Base-by-base conservation (phyloP, 2,888 invertebrate genomes). In the Ethmia dodecea region DNA sequence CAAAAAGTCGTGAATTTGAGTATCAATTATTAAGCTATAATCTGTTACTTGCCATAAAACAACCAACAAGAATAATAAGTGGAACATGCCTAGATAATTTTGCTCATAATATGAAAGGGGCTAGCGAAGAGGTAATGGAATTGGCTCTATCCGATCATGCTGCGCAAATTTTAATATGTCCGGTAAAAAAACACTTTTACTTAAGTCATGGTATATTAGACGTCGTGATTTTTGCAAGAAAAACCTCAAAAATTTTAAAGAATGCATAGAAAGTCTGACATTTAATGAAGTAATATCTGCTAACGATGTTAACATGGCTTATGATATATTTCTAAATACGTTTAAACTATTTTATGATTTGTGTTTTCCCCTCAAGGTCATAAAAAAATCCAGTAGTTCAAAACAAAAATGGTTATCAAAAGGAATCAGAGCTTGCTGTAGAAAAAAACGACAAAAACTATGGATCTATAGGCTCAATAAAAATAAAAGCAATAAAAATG, bases 331-430 rank as follows among this genome's bases (percentile, higher is more conserved):
- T 6, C 12, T 33, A 2, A 33, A 45, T 13, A 20, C 15, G 13
- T 42, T 45, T 35, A 37, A 36, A 24, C 26, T 40, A 9, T 43
- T 43, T 14, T 41, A 38, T 39, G 31, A 41, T 13, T 36, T 43
- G 5, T 43, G 41, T 35, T 41, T 41, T 28, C 41, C 33, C 13
- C 29, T 4, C 20, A n/a, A 28, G 6, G n/a, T 9, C 14, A 12
- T 11, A 5, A 18, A 5, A 5, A 18, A 18, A 5, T 5, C 5
- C 6, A 18, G 5, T 5, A 18, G 6, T 5, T 6, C 4, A 3
- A 18, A 18, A 18, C 18, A 3, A 5, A 18, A 18, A 18, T 18
- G 18, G 18, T 5, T 18, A 3, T 18, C 18, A 18, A 18, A 3
- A 18, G 18, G 18, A 18, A 18, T 18, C 18, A 18, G 6, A 18